A percentile compares a stretch with the other conserved stretches of the same genome.
Conservation (phyloP, 2,113 vertebrate genomes). For the Trichomycterus rosablanca region DNA sequence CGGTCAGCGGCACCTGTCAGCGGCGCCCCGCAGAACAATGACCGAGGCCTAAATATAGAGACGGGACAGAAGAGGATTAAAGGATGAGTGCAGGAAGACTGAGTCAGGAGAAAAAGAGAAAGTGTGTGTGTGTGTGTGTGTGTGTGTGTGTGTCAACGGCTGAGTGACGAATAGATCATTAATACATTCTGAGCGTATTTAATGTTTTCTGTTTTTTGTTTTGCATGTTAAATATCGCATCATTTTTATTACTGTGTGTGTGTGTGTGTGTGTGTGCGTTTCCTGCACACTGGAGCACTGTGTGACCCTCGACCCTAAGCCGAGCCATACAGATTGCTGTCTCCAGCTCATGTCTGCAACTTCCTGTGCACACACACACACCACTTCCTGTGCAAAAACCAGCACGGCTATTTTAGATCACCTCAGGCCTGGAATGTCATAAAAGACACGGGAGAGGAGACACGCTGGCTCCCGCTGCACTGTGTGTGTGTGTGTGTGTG, state of each 20-base stretch:
- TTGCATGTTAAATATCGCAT: neutral
- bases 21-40: neutral
- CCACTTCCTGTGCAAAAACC: constrained; percentile 42
- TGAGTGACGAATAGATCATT: neutral
- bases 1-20: constrained; percentile 2
- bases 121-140: constrained; percentile 1
- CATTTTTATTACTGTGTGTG: neutral
- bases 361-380: constrained; percentile 45
- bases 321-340: constrained; percentile 33
- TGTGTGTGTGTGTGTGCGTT: constrained; percentile 7
- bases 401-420: constrained; percentile 39
- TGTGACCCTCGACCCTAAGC: constrained; percentile 38
- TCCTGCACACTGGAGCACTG: constrained; percentile 30
- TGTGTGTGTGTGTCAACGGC: neutral
- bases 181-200: too few species aligned
- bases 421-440: constrained; percentile 17
- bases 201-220: neutral
- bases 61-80: constrained; percentile 9
- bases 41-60: constrained; percentile 22
- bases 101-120: constrained; percentile 10
- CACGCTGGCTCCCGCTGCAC: constrained; percentile 33
- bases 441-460: constrained; percentile 37
- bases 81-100: constrained; percentile 1
- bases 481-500: constrained; percentile 17
- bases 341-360: constrained; percentile 43